Conservation (phyloP, 2,888 invertebrate genomes). For the Mellilla xanthometata region DNA sequence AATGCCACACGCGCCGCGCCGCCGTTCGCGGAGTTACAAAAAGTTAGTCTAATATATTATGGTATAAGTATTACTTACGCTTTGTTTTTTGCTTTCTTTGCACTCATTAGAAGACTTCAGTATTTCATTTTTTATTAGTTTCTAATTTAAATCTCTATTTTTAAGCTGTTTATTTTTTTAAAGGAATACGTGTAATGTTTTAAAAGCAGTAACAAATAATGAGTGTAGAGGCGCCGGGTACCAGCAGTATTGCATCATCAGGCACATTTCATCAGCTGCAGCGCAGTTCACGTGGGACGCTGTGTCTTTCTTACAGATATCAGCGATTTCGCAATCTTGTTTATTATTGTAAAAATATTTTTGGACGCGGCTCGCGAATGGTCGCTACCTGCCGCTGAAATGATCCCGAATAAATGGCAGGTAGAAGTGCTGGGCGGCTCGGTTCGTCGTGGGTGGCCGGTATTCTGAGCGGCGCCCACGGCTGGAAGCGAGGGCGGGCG, state of each 20-base stretch:
- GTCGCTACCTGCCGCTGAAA: background rate
- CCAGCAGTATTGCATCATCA: constrained; percentile 3
- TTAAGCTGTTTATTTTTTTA: too few species aligned
- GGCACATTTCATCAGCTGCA: background rate
- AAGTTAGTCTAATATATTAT: too few species aligned
- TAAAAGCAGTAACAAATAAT: too few species aligned
- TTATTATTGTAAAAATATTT: constrained; percentile 13
- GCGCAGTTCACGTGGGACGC: constrained; percentile 1
- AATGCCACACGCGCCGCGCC: too few species aligned
- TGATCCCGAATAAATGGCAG: constrained; percentile 14
- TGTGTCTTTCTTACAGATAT: background rate
- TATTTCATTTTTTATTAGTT: too few species aligned
- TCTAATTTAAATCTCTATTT: too few species aligned
- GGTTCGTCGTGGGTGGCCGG: constrained; percentile 58
- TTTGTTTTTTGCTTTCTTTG: too few species aligned
- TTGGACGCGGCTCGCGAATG: constrained; percentile 11
- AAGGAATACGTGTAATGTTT: too few species aligned
- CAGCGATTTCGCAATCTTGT: constrained; percentile 13
- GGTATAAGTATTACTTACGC: too few species aligned
- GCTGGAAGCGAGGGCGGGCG: constrained; percentile 25
- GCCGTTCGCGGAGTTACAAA: too few species aligned
- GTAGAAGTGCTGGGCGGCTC: constrained; percentile 49
- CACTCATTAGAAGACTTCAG: too few species aligned
- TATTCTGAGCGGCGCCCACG: constrained; percentile 65
- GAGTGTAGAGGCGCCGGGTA: too few species aligned